Evolutionary conservation across 2,797 vertebrate genomes (phyloP).

Genomic region (Semaprochilodus insignis): DNA sequence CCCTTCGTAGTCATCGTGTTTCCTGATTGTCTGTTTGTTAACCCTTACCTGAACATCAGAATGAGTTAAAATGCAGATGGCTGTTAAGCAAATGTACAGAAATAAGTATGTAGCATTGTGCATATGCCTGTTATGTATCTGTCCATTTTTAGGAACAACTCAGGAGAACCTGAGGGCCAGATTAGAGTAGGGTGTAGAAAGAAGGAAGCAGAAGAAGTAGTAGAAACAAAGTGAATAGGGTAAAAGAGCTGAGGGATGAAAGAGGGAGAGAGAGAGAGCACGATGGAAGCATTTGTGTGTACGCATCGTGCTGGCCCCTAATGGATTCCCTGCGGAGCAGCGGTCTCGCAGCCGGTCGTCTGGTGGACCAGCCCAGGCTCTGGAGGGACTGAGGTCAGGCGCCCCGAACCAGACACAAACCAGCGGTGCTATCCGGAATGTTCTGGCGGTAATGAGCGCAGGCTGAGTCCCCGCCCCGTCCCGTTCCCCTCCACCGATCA

Average conservation of each 20-base stretch:
- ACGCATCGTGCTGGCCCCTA: background rate
- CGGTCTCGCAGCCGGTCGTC: slow-evolving; percentile 29
- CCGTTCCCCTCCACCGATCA: slow-evolving; percentile 55
- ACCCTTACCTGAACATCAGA: too few species aligned
- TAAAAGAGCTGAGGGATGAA: background rate
- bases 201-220: too few species aligned
- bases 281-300: background rate
- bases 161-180: background rate
- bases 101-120: background rate
- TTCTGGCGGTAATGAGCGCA: slow-evolving; percentile 77
- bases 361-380: slow-evolving; percentile 43
- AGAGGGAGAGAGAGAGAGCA: too few species aligned
- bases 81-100: background rate
- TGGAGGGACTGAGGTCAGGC: slow-evolving; percentile 55
- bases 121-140: background rate
- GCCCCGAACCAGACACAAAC: slow-evolving; percentile 63
- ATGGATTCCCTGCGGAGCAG: background rate
- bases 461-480: slow-evolving; percentile 8
- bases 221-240: background rate
- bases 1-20: too few species aligned
- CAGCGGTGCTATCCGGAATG: slow-evolving; percentile 73
- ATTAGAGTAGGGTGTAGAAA: too few species aligned
- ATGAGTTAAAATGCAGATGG: too few species aligned
- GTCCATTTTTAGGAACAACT: background rate
- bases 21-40: too few species aligned